phyloP scores from a whole-genome alignment of 1,140 invertebrate species.

The Ctenoplectra terminalis region DNA sequence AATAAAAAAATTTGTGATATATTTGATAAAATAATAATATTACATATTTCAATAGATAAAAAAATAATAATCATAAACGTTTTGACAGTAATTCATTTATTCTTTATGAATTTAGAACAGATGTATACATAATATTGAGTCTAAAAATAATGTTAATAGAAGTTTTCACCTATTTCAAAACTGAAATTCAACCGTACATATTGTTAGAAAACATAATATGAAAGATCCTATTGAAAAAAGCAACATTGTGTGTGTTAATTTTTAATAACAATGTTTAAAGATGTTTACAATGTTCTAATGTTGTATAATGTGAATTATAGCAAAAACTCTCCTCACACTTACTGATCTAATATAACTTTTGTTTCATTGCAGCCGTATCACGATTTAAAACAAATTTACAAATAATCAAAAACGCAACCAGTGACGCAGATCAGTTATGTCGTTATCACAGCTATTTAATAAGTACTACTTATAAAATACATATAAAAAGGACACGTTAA shows the following conservation, averaged over 20 bases:
- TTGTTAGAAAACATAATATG: slow-evolving; percentile 46
- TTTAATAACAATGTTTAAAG: slow-evolving; percentile 23
- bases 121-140: slow-evolving; percentile 19
- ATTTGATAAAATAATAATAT: slow-evolving; percentile 3
- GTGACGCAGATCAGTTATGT: slow-evolving; percentile 53
- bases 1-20: slow-evolving; percentile 3
- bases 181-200: slow-evolving; percentile 36
- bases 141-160: slow-evolving; percentile 39
- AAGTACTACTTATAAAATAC: slow-evolving; percentile 66
- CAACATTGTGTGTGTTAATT: slow-evolving; percentile 1
- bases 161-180: slow-evolving; percentile 35
- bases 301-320: slow-evolving; percentile 25
- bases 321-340: slow-evolving; percentile 47
- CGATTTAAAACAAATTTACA: slow-evolving; percentile 56
- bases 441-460: slow-evolving; percentile 69
- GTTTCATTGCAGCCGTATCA: slow-evolving; percentile 55
- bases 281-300: slow-evolving; percentile 8
- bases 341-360: slow-evolving; percentile 62
- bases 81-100: slow-evolving; percentile 40
- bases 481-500: slow-evolving; percentile 46
- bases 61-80: slow-evolving; percentile 24
- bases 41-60: slow-evolving; percentile 21
- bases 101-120: slow-evolving; percentile 33
- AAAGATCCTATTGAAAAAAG: not conserved
- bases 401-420: slow-evolving; percentile 56